Percentiles rank a stretch among this genome's conserved stretches.
These are phyloP conservation scores for Sander vitreus DNA, from an alignment of 2,113 vertebrate genomes.

Conservation along the genomic window DNA sequence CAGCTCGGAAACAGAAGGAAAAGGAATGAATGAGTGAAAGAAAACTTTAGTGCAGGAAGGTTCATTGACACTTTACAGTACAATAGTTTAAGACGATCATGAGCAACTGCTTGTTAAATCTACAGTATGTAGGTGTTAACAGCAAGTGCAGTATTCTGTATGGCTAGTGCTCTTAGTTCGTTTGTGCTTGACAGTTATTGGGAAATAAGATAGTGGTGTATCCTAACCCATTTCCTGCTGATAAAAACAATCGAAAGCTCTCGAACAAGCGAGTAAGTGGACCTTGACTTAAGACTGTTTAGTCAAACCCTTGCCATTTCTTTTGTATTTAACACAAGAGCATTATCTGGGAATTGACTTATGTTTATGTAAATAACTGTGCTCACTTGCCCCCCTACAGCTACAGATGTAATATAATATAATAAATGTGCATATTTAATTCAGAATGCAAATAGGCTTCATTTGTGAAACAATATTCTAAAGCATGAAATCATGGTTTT, in stretches of 20 bases:
- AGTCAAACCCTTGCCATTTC: neutral
- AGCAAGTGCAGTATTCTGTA: neutral
- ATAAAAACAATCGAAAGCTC: conserved; percentile 8
- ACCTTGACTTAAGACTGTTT: neutral
- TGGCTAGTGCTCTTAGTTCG: neutral
- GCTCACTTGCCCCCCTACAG: neutral
- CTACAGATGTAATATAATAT: neutral
- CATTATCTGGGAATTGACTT: neutral
- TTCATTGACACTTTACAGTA: conserved; percentile 13
- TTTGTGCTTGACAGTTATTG: neutral
- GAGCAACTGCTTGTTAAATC: neutral
- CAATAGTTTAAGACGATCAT: neutral
- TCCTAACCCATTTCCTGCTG: neutral
- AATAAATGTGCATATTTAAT: neutral
- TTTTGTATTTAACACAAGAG: neutral
- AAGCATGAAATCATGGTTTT: neutral
- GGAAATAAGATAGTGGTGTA: neutral
- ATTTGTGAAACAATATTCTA: neutral
- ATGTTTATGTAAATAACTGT: conserved; percentile 9
- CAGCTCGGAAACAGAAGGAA: conserved; percentile 56
- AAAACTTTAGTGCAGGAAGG: conserved; percentile 7
- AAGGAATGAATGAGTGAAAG: conserved; percentile 52
- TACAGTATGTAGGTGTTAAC: neutral
- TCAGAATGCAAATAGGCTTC: neutral
- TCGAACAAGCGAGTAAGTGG: neutral